phyloP scores from a whole-genome alignment of 2,113 vertebrate species.

The Pachycephala philippinensis region DNA sequence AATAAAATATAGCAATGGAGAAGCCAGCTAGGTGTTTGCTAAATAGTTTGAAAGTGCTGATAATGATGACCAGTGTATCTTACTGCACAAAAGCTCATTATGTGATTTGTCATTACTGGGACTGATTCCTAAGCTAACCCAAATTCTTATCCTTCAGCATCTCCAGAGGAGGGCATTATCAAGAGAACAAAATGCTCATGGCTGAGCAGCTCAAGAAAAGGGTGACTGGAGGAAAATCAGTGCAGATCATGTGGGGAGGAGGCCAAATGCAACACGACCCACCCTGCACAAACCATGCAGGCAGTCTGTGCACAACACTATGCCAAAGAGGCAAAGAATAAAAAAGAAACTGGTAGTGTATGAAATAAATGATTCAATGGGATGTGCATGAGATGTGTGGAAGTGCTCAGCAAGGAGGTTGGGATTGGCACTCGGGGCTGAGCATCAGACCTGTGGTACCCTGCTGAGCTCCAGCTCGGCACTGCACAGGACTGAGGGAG shows the following conservation, averaged over 20 bases:
- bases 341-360: background rate
- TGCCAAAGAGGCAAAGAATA: background rate
- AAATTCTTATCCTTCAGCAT: background rate
- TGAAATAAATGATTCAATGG: background rate
- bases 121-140: background rate
- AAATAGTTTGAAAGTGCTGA: background rate
- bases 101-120: background rate
- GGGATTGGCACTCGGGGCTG: background rate
- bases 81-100: background rate
- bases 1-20: background rate
- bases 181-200: background rate
- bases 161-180: background rate
- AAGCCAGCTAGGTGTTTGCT: background rate
- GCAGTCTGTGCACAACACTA: background rate
- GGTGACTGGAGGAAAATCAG: background rate
- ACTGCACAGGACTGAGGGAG: background rate
- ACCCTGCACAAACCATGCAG: background rate
- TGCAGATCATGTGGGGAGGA: accelerated
- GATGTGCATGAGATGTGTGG: background rate
- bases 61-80: background rate
- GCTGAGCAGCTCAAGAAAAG: background rate
- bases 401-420: background rate
- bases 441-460: accelerated
- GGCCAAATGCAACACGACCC: background rate
- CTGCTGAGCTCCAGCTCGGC: background rate